Evolutionary conservation across 2,113 vertebrate species (phyloP).

Genomic region (Sigmodon hispidus): DNA sequence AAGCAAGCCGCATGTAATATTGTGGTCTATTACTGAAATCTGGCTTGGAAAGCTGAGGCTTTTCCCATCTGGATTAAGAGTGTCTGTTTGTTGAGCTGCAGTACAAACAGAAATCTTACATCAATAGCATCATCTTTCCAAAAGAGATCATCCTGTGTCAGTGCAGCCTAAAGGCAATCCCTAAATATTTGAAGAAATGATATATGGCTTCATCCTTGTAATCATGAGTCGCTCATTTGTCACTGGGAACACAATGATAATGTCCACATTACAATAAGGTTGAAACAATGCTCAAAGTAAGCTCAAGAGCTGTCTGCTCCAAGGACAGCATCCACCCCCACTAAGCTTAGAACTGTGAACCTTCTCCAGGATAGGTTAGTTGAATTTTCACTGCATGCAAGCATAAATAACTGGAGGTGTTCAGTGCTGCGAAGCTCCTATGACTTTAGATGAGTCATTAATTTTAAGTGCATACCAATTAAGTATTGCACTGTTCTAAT

Average conservation of each 20-base stretch:
- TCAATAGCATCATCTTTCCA: background rate
- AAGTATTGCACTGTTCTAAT: background rate
- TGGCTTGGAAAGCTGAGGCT: background rate
- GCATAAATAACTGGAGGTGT: background rate
- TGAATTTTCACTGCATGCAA: background rate
- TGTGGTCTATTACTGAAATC: background rate
- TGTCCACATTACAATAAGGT: background rate
- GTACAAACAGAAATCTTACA: background rate
- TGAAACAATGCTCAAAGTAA: background rate
- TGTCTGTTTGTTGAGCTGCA: background rate
- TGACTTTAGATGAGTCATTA: background rate
- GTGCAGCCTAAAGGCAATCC: background rate
- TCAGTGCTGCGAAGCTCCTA: background rate
- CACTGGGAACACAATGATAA: background rate
- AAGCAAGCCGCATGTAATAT: background rate
- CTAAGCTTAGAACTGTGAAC: background rate
- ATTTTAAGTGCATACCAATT: constrained; percentile 6
- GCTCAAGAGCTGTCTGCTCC: background rate
- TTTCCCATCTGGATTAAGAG: background rate
- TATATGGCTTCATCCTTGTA: background rate
- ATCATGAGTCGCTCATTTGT: background rate
- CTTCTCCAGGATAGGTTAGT: background rate
- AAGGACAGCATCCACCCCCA: too few relatives aligned
- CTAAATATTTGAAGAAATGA: background rate
- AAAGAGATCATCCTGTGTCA: constrained; percentile 8